Conservation (phyloP, 2,797 vertebrate genomes). For the Halcyon smyrnensis region DNA sequence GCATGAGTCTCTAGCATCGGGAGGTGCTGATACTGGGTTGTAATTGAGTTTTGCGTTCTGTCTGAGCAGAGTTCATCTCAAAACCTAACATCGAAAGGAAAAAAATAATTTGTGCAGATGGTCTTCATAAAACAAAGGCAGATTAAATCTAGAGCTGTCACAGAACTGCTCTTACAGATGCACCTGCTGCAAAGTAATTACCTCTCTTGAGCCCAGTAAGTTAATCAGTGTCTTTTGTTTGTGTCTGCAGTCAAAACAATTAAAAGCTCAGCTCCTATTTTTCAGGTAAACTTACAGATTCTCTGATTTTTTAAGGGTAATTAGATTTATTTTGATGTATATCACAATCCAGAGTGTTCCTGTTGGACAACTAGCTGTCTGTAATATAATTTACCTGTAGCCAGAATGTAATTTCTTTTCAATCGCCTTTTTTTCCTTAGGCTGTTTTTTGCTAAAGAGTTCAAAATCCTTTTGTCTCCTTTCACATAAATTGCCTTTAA, state of each 20-base stretch:
- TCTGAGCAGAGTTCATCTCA: constrained; percentile 55
- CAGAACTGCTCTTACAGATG: constrained; percentile 43
- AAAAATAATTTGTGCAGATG: constrained; percentile 70
- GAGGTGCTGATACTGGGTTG: constrained; percentile 58
- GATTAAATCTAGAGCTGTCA: constrained; percentile 69
- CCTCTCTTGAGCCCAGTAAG: constrained; percentile 62
- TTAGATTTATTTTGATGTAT: constrained; percentile 75
- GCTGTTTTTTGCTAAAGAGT: constrained; percentile 15
- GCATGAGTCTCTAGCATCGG: constrained; percentile 9
- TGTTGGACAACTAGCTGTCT: constrained; percentile 65
- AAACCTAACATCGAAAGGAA: constrained; percentile 61
- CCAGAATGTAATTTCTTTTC: constrained; percentile 60
- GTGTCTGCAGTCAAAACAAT: constrained; percentile 67
- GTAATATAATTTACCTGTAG: constrained; percentile 75
- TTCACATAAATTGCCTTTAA: not conserved
- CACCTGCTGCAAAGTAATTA: constrained; percentile 74
- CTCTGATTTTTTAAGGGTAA: constrained; percentile 69
- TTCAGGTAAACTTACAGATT: constrained; percentile 66
- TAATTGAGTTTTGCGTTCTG: constrained; percentile 72
- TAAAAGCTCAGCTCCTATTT: constrained; percentile 71
- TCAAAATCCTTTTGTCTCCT: constrained; percentile 6
- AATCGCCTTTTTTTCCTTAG: constrained; percentile 44
- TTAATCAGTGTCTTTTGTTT: constrained; percentile 42
- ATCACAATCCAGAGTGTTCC: constrained; percentile 71
- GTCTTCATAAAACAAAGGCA: constrained; percentile 71